Evolutionary conservation across 2,888 invertebrate species (phyloP).

Genomic region (Fragum whitleyi): DNA sequence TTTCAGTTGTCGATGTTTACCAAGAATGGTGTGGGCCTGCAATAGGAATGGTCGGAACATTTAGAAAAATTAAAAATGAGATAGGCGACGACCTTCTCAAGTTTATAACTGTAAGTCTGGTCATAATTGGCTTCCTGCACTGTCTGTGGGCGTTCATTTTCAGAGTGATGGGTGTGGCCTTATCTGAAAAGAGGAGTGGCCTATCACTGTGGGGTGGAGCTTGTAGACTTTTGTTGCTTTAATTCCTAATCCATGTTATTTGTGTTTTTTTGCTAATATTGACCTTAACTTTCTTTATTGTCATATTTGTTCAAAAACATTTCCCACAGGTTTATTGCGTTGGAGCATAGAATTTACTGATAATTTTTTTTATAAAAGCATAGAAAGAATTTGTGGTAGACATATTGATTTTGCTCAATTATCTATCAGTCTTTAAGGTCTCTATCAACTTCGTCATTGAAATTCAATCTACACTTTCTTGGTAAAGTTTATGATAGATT

Average conservation of each 20-base stretch:
- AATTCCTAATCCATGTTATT: constrained; percentile 5
- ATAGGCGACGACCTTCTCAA: constrained; percentile 93
- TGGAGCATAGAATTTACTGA: too few species aligned
- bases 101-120: constrained; percentile 90
- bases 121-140: constrained; percentile 19
- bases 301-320: too few species aligned
- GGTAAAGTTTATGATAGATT: too few species aligned
- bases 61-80: constrained; percentile 95
- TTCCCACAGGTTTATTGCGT: too few species aligned
- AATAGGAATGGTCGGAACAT: constrained; percentile 92
- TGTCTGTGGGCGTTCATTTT: constrained; percentile 13
- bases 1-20: constrained; percentile 93
- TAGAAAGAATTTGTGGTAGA: too few species aligned
- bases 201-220: constrained; percentile 13
- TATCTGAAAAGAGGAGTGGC: constrained; percentile 15
- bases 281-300: neutral
- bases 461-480: too few species aligned
- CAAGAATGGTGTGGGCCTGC: constrained; percentile 97
- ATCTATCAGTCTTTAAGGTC: too few species aligned
- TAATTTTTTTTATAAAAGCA: too few species aligned
- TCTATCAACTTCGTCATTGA: too few species aligned
- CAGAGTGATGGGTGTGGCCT: constrained; percentile 21
- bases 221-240: constrained; percentile 4
- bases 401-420: too few species aligned
- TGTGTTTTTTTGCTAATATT: neutral